phyloP scores from a whole-genome alignment of 2,113 vertebrate species.

The Enhydra lutris region DNA sequence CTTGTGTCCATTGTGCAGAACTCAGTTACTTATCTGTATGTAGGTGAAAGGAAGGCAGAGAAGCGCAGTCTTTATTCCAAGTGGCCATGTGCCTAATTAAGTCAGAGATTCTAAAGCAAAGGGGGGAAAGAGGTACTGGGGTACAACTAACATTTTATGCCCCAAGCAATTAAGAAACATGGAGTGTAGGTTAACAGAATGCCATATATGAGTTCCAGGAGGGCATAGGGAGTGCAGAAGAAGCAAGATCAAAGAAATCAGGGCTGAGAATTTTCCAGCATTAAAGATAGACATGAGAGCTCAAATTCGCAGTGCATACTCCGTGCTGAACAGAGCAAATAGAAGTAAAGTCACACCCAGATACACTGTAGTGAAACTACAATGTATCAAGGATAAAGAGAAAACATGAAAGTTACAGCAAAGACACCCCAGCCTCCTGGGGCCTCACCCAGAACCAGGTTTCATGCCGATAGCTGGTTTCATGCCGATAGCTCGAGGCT shows the following conservation, averaged over 20 bases:
- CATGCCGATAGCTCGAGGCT: not conserved
- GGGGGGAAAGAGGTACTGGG: not conserved
- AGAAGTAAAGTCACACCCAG: slow-evolving; percentile 22
- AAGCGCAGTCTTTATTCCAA: not conserved
- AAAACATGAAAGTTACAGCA: not conserved
- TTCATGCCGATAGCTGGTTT: not conserved
- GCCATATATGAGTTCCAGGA: not conserved
- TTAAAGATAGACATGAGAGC: not conserved
- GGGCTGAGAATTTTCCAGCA: slow-evolving; percentile 12
- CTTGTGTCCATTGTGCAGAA: not conserved
- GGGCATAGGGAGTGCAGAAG: not conserved
- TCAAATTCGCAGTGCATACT: slow-evolving; percentile 25
- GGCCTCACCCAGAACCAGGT: not conserved
- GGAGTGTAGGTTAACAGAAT: not conserved
- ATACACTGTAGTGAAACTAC: not conserved
- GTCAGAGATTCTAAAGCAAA: not conserved
- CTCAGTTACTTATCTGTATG: not conserved
- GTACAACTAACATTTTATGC: not conserved
- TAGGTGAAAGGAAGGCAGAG: not conserved
- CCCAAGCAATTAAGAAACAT: not conserved
- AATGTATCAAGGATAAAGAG: not conserved
- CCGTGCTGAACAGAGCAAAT: slow-evolving; percentile 14
- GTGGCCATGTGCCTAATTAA: not conserved
- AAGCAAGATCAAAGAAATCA: slow-evolving; percentile 49
- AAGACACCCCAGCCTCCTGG: not conserved